These are phyloP conservation scores for Perca flavescens DNA, from an alignment of 2,113 vertebrate genomes.

Conservation along the genomic window DNA sequence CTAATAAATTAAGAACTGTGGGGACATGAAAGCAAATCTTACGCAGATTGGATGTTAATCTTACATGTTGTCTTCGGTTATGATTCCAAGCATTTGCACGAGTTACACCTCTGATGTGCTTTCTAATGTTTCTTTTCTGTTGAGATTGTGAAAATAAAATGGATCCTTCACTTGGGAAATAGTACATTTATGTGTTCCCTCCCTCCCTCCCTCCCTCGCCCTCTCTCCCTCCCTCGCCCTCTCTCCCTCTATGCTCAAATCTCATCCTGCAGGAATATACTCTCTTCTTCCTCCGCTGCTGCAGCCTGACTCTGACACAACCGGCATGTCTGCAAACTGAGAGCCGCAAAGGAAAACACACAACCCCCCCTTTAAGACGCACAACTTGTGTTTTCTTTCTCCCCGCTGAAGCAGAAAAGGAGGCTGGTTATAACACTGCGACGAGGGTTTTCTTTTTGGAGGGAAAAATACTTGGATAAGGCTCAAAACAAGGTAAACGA, in stretches of 20 bases:
- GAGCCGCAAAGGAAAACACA: conserved; percentile 32
- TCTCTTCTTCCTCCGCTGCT: conserved; percentile 71
- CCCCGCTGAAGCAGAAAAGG: conserved; percentile 8
- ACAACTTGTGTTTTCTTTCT: conserved; percentile 48
- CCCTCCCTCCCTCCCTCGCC: neutral
- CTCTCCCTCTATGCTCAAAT: conserved; percentile 61
- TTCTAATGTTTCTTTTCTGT: neutral
- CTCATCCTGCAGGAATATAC: conserved; percentile 75
- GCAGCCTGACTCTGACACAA: conserved; percentile 72
- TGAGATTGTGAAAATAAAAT: conserved; percentile 2
- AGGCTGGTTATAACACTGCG: conserved; percentile 28
- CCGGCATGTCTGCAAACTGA: conserved; percentile 77
- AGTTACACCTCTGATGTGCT: neutral
- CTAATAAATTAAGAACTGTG: neutral
- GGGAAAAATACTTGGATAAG: conserved; percentile 51
- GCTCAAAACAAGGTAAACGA: conserved; percentile 72
- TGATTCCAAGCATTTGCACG: neutral
- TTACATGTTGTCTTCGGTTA: neutral
- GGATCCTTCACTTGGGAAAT: conserved; percentile 21
- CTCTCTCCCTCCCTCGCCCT: conserved; percentile 1
- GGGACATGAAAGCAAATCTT: neutral
- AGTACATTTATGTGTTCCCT: conserved; percentile 34
- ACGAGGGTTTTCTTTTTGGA: conserved; percentile 20
- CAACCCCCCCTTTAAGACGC: conserved; percentile 19
- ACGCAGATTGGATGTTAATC: neutral